Base-by-base conservation (phyloP, 2,888 invertebrate species). In the Ormyrus labotus region DNA sequence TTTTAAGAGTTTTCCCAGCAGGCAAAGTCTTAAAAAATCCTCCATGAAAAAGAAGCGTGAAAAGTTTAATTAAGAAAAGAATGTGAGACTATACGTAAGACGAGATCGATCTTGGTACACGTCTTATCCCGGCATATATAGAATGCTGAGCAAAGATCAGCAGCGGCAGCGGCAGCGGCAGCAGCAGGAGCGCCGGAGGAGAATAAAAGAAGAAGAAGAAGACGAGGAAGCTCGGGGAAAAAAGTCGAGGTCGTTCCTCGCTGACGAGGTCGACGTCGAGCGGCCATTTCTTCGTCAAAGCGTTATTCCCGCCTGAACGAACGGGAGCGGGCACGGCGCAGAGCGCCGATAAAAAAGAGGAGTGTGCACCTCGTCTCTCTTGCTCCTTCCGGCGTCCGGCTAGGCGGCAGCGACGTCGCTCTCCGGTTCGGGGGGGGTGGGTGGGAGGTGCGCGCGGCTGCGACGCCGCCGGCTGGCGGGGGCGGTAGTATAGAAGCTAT, bases 221-320 rank as follows among this genome's bases (percentile, higher is more conserved):
- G 11, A 45, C n/a, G 58, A 34, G 34, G 34, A 34, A 34, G 34
- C 34, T 34, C 34, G 34, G 34, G 63, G 82, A 83, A 85, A 87
- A 87, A 87, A 86, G 84, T 65, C 13, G 77, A 82, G 84, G 86
- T 87, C 87, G 85, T 85, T 78, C 84, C 83, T 84, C 83, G 83
- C 85, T 84, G 85, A 85, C 84, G 84, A 83, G 84, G 85, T 83
- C 83, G 84, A 84, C 84, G 85, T 84, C 83, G 85, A 86, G 86
- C 89, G 87, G 90, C 90, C 90, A 90, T 90, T 90, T 89, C 90
- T 90, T 90, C 89, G 90, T 90, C 88, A 87, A 90, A 87, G 87
- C 87, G 88, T 89, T 88, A 87, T 88, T 87, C 86, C 86, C 87
- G 86, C 84, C 87, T 87, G 88, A 89, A 88, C 87, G 87, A 87